A percentile compares a stretch with the other conserved stretches of the same genome.
These are phyloP conservation scores for Sinonovacula constricta DNA, from an alignment of 1,140 invertebrate species.

Conservation along the genomic window DNA sequence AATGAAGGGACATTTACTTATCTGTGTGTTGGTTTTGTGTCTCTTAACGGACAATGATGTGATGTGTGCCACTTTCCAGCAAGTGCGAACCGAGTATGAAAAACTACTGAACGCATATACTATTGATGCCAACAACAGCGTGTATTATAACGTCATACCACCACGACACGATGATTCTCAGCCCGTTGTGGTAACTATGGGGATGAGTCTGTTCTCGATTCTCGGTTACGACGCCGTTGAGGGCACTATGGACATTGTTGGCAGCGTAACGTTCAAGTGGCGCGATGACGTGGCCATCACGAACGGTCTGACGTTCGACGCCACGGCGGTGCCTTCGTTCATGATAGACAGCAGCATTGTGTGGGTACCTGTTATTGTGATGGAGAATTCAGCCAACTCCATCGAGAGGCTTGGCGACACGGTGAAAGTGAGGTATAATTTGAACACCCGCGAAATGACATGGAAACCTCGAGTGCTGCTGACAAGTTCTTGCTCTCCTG, in stretches of 20 bases:
- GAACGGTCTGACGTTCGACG: not conserved
- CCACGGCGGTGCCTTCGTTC: not conserved
- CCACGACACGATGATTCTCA: not conserved
- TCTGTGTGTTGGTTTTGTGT: no score
- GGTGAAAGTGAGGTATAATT: slow-evolving; percentile 20
- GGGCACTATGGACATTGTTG: slow-evolving; percentile 30
- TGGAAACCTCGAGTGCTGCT: slow-evolving; percentile 35
- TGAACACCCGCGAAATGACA: not conserved
- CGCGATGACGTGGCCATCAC: slow-evolving; percentile 1
- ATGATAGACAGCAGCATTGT: slow-evolving; percentile 1
- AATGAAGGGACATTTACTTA: no score
- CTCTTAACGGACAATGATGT: no score
- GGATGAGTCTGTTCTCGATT: slow-evolving; percentile 22
- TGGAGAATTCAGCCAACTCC: slow-evolving; percentile 32
- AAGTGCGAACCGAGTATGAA: slow-evolving; percentile 6
- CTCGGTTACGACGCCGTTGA: slow-evolving; percentile 23
- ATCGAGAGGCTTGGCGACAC: slow-evolving; percentile 18
- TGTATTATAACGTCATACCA: slow-evolving; percentile 5
- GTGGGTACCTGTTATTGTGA: slow-evolving; percentile 40
- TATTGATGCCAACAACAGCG: not conserved
- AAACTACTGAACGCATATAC: slow-evolving; percentile 15
- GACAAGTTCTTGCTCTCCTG: slow-evolving; percentile 24
- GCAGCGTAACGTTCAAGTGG: slow-evolving; percentile 24
- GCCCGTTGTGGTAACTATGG: not conserved
- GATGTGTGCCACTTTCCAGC: not conserved